These are phyloP conservation scores for Poeciliopsis turneri DNA, from an alignment of 2,797 vertebrate species.

Conservation along the genomic window DNA sequence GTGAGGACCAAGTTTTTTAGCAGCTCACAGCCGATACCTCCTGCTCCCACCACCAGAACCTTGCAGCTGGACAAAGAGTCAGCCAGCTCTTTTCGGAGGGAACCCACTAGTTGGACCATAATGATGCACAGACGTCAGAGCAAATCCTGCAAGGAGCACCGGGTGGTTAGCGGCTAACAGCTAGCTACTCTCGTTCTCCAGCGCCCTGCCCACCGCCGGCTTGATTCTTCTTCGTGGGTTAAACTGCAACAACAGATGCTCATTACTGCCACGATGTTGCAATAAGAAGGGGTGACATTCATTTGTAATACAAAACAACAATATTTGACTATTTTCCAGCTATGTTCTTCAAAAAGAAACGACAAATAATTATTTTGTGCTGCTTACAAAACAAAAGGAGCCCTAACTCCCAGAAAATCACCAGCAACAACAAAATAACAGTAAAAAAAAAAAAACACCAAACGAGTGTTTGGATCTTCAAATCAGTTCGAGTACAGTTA, in stretches of 20 bases:
- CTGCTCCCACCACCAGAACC: constrained; percentile 93
- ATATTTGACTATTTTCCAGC: not conserved
- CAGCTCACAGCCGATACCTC: constrained; percentile 96
- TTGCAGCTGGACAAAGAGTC: constrained; percentile 87
- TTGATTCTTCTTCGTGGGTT: constrained; percentile 10
- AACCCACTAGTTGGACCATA: constrained; percentile 88
- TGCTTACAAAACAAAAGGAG: not conserved
- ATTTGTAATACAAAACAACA: not conserved
- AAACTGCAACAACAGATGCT: not conserved
- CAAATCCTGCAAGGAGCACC: constrained; percentile 36
- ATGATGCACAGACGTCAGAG: constrained; percentile 53
- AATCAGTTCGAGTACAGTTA: too few species aligned
- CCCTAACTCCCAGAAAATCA: not conserved
- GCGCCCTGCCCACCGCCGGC: constrained; percentile 40
- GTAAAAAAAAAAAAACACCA: too few species aligned
- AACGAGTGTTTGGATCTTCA: too few species aligned
- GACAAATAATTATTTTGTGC: not conserved
- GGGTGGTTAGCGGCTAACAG: constrained; percentile 37
- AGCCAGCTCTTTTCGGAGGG: constrained; percentile 88
- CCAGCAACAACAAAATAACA: too few species aligned
- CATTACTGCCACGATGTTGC: not conserved
- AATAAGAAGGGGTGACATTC: not conserved
- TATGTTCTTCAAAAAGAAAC: not conserved
- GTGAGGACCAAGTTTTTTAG: constrained; percentile 96
- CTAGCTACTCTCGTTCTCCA: constrained; percentile 39